phyloP scores from a whole-genome alignment of 2,113 vertebrate genomes.

The Bos indicus region DNA sequence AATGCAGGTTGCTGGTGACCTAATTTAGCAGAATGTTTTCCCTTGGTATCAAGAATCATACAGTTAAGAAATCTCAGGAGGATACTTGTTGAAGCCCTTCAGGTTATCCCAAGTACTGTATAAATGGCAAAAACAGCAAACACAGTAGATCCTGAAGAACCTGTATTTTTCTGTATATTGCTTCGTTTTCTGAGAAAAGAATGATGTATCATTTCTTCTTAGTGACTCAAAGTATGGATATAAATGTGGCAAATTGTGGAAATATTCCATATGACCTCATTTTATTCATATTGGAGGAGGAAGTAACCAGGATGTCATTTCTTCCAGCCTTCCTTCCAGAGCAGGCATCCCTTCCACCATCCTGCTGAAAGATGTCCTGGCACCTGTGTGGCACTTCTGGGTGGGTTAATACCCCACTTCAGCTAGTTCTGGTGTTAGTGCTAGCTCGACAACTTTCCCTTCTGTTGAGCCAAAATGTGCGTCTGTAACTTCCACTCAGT shows the following conservation, averaged over 20 bases:
- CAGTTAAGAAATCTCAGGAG: background rate
- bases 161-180: background rate
- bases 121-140: background rate
- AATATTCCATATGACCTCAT: background rate
- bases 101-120: background rate
- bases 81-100: background rate
- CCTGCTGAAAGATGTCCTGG: background rate
- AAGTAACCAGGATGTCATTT: background rate
- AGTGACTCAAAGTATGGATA: background rate
- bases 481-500: background rate
- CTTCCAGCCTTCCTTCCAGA: background rate
- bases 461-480: background rate
- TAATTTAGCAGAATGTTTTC: background rate
- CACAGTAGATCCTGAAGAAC: background rate
- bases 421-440: background rate
- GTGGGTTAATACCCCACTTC: background rate
- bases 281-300: background rate
- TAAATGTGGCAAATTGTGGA: background rate
- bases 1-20: background rate
- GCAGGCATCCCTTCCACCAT: conserved; percentile 1
- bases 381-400: background rate
- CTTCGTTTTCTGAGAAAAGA: conserved; percentile 28
- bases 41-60: background rate
- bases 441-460: background rate
- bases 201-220: conserved; percentile 8